Evolutionary conservation across 2,797 vertebrate species (phyloP).

Genomic region (Columba guinea): DNA sequence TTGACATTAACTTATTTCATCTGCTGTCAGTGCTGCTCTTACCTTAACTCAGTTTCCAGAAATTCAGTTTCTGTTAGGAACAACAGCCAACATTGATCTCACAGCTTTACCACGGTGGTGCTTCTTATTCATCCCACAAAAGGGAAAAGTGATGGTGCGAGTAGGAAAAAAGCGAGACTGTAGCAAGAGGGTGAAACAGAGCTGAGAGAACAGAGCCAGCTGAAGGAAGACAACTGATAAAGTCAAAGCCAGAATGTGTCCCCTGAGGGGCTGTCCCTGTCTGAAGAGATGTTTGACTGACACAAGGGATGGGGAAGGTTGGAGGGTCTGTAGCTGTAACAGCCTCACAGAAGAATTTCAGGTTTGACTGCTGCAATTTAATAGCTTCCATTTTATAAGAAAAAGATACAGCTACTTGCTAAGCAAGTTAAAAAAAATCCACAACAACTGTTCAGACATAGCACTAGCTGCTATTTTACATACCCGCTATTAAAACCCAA

Average conservation of each 20-base stretch:
- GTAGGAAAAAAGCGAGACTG: neutral
- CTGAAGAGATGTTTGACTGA: neutral
- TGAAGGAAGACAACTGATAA: accelerated
- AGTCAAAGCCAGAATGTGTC: accelerated
- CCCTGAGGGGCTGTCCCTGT: accelerated
- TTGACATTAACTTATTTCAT: neutral
- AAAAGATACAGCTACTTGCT: neutral
- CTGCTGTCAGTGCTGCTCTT: neutral
- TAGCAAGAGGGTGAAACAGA: neutral
- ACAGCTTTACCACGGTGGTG: accelerated
- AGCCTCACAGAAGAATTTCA: neutral
- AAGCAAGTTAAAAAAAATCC: neutral
- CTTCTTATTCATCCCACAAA: neutral
- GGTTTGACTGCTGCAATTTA: neutral
- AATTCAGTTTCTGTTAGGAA: neutral
- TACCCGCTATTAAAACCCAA: neutral
- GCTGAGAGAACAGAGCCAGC: neutral
- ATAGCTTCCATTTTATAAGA: neutral
- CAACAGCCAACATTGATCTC: too few species aligned
- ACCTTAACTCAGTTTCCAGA: neutral
- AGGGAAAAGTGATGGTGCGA: neutral
- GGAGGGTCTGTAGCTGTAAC: neutral
- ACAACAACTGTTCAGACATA: neutral
- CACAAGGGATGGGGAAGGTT: accelerated
- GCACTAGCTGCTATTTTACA: too few species aligned